A percentile compares a stretch with the other conserved stretches of the same genome.
These are phyloP conservation scores for Bacillus rossius DNA, from an alignment of 1,140 invertebrate species.

Conservation along the genomic window DNA sequence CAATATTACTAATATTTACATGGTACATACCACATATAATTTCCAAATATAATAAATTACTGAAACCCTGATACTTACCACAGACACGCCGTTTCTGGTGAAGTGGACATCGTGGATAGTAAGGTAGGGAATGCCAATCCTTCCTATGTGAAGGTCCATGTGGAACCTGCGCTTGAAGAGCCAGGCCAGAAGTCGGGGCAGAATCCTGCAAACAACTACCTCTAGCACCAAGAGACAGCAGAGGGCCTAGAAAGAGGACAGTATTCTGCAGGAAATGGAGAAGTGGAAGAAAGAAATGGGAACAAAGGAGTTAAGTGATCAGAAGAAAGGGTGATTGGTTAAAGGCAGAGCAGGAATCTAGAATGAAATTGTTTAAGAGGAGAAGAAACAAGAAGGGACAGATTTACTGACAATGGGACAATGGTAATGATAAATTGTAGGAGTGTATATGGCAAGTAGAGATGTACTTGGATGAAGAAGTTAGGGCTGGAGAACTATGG, in stretches of 20 bases:
- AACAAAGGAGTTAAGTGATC: neutral
- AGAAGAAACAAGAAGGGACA: too few relatives aligned
- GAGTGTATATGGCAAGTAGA: too few relatives aligned
- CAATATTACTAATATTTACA: too few relatives aligned
- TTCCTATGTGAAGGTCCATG: slow-evolving; percentile 59
- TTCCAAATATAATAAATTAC: neutral
- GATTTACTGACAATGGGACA: too few relatives aligned
- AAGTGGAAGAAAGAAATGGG: neutral
- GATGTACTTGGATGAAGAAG: too few relatives aligned
- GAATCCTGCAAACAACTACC: slow-evolving; percentile 46
- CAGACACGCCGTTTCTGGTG: slow-evolving; percentile 57
- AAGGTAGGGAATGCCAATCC: slow-evolving; percentile 60
- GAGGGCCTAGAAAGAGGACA: neutral
- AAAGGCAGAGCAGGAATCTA: neutral
- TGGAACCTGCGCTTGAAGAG: slow-evolving; percentile 58
- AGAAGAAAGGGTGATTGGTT: neutral
- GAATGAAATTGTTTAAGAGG: too few relatives aligned
- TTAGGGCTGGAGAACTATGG: too few relatives aligned
- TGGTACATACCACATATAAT: too few relatives aligned
- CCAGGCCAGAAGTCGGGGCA: slow-evolving; percentile 62
- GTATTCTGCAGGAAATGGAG: too few relatives aligned
- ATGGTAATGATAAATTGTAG: too few relatives aligned
- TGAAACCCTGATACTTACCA: slow-evolving; percentile 48
- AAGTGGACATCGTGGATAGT: slow-evolving; percentile 59
- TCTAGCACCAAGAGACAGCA: neutral